Conservation (phyloP, 2,113 vertebrate species). For the Corythaixoides concolor region DNA sequence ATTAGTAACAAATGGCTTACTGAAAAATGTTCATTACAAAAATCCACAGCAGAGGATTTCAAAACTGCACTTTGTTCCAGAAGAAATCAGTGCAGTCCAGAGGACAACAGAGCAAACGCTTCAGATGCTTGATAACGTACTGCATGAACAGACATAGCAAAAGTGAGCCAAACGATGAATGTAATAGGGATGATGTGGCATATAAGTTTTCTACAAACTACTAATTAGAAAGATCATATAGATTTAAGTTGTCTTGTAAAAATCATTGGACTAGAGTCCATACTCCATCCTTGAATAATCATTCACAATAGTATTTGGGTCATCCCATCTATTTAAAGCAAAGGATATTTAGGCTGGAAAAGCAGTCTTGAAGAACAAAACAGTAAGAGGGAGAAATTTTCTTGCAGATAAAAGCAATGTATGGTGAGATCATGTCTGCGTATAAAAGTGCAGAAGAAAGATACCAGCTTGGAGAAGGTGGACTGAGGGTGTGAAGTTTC, state of each 20-base stretch:
- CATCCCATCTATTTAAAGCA: conserved; percentile 28
- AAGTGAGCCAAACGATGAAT: background rate
- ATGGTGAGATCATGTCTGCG: background rate
- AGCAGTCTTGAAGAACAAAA: background rate
- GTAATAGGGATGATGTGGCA: background rate
- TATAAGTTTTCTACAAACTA: background rate
- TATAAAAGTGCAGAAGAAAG: background rate
- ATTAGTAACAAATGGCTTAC: background rate
- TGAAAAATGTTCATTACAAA: background rate
- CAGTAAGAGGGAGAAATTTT: background rate
- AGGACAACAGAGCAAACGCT: background rate
- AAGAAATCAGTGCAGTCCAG: background rate
- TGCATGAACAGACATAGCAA: background rate
- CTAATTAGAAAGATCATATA: background rate
- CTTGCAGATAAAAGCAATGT: background rate
- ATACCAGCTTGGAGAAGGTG: background rate
- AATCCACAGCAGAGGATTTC: background rate
- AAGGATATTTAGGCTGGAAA: background rate
- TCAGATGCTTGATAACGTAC: background rate
- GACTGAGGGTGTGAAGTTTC: background rate
- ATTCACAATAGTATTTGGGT: background rate
- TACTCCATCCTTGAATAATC: conserved; percentile 3
- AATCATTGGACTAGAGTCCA: background rate
- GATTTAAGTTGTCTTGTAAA: background rate
- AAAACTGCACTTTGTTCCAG: background rate